A percentile compares a stretch with the other conserved stretches of the same genome.
phyloP scores from a whole-genome alignment of 2,888 invertebrate species.

The Eurois occulta region DNA sequence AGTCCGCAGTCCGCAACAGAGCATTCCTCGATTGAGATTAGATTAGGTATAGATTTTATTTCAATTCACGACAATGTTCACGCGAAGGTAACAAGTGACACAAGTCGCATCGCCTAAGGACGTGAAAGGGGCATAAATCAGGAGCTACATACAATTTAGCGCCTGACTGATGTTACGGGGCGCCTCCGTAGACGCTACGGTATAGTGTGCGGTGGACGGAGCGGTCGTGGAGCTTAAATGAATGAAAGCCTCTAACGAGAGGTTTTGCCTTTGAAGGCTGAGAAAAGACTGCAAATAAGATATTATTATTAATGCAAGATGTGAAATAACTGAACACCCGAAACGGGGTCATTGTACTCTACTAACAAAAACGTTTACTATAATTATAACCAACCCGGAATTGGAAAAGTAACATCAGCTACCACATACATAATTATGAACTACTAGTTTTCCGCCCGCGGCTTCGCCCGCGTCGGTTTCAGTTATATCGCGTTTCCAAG shows the following conservation, averaged over 20 bases:
- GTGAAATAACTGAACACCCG: not conserved
- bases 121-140: slow-evolving; percentile 5
- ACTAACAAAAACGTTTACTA: not conserved
- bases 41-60: no score
- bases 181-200: not conserved
- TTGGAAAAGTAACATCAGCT: not conserved
- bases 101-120: not conserved
- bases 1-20: no score
- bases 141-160: not conserved
- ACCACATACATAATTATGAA: not conserved
- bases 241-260: slow-evolving; percentile 9
- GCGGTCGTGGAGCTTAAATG: slow-evolving; percentile 19
- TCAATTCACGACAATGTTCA: not conserved
- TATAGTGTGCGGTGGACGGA: not conserved
- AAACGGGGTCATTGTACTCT: not conserved
- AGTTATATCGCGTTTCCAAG: no score
- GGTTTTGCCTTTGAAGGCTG: not conserved
- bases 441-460: no score
- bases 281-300: not conserved
- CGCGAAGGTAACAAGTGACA: not conserved
- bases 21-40: no score
- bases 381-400: not conserved
- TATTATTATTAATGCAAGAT: not conserved
- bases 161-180: slow-evolving; percentile 29
- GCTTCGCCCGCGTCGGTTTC: no score